These are phyloP conservation scores for Nomada ruficornis DNA, from an alignment of 2,888 invertebrate species.

Conservation along the genomic window DNA sequence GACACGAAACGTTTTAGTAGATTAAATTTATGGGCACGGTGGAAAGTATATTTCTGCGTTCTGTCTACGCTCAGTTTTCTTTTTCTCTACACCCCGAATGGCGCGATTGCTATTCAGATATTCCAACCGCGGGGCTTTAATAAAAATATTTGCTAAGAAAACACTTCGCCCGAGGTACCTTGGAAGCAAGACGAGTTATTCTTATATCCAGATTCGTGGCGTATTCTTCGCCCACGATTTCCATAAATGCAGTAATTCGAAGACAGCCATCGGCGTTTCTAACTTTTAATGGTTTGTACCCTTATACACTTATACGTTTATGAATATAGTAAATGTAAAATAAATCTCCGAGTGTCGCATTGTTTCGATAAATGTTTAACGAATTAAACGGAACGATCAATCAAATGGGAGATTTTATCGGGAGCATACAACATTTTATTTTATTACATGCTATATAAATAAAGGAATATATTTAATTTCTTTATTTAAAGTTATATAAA, in stretches of 20 bases:
- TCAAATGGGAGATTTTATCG: background rate
- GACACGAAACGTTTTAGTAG: constrained; percentile 63
- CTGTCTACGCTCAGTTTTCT: constrained; percentile 58
- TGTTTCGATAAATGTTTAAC: background rate
- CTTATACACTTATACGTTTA: background rate
- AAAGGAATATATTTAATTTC: too few species aligned
- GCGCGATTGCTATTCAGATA: constrained; percentile 80
- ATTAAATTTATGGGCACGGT: constrained; percentile 59
- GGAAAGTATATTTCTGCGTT: constrained; percentile 42
- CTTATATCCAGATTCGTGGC: constrained; percentile 76
- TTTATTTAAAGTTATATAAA: background rate
- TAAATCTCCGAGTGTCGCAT: constrained; percentile 2
- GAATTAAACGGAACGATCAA: background rate
- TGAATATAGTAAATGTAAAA: constrained; percentile 23
- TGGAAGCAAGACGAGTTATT: constrained; percentile 74
- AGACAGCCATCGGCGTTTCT: constrained; percentile 54
- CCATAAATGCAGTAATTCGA: constrained; percentile 80
- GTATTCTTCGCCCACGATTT: constrained; percentile 70
- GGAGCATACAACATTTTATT: background rate
- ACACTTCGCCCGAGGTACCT: constrained; percentile 69
- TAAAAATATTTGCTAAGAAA: constrained; percentile 83
- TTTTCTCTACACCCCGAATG: constrained; percentile 56
- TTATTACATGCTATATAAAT: background rate
- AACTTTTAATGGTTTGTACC: constrained; percentile 52
- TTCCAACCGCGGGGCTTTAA: constrained; percentile 78